Percentiles rank a stretch among this genome's conserved stretches.
Evolutionary conservation across 2,888 invertebrate genomes (phyloP).

Genomic region (Cheilosia scutellata): DNA sequence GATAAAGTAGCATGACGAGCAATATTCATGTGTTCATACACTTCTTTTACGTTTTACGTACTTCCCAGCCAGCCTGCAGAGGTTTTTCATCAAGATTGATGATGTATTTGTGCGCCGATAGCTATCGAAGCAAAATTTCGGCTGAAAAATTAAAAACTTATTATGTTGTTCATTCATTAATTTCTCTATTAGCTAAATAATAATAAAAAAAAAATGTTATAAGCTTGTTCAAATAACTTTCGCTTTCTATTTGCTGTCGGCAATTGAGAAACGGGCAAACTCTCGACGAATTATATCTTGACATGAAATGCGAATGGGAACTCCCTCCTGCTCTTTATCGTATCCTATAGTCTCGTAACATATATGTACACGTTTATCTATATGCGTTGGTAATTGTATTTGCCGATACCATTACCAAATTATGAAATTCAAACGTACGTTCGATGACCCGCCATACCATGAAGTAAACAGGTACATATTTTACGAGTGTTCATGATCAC

Average conservation of each 20-base stretch:
- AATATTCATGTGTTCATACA: neutral
- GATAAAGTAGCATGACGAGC: neutral
- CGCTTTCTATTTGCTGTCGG: conserved; percentile 44
- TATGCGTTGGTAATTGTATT: conserved; percentile 6
- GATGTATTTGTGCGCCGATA: neutral
- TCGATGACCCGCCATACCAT: conserved; percentile 30
- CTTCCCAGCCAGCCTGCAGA: neutral
- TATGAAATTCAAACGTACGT: conserved; percentile 10
- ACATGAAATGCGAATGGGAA: conserved; percentile 15
- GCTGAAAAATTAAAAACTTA: conserved; percentile 19
- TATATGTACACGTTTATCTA: neutral
- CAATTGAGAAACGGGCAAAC: conserved; percentile 28
- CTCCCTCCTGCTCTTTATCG: neutral
- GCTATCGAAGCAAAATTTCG: conserved; percentile 11
- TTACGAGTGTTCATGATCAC: neutral
- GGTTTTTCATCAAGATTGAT: neutral
- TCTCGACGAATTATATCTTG: conserved; percentile 19
- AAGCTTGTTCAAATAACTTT: conserved; percentile 31
- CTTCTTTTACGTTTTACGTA: neutral
- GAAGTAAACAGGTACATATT: neutral
- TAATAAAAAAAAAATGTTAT: conserved; percentile 15
- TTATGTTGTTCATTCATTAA: conserved; percentile 37
- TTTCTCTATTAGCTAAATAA: conserved; percentile 16
- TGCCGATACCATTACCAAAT: neutral
- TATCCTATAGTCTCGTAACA: neutral